Base-by-base conservation (phyloP, 30 jellyfish, hydroid and myxozoan species). In the Hydractinia symbiolongicarpus region DNA sequence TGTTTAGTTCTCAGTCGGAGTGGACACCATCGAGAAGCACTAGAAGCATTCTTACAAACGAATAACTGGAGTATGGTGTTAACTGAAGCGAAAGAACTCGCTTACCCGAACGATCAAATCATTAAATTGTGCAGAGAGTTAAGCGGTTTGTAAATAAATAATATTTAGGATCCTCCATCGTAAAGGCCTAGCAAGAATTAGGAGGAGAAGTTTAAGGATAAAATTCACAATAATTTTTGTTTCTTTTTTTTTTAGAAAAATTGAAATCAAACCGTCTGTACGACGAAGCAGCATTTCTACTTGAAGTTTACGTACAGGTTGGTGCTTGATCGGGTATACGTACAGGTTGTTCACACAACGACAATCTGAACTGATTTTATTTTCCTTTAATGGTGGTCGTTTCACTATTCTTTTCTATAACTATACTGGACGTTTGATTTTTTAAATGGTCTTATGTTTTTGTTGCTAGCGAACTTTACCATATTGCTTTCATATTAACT, bases 41-140 rank as follows among this genome's bases (percentile, higher is more conserved):
- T 80, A 77, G 94, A 81, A 9, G 64, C 87, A 10, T 90, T 84
- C 61, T 79, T 83, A 9, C 55, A 76, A 54, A 49, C 94, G 30
- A 81, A 58, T 67, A 73, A 86, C 67, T 90, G 97, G 97, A 83
- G 54, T 51, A 69, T 84, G 70, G 94, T 90, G 5, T 60, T 90
- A 9, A 61, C 85, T 16, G 95, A 90, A 79, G 95, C 94, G 8
- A 78, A 71, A 54, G 69, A 62, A 17, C 68, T 85, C 61, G 68
- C 73, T 13, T 82, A 85, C 54, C 56, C 95, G 8, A 54, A 82
- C 50, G 88, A 85, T 13, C 55, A 80, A 9, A 20, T 82, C 71
- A 58, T 64, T 74, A 53, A 51, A 21, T 79, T 84, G 21, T 83
- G 87, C 13, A 79, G 72, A 49, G 17, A 64, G 6, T 56, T 88